Conservation (phyloP, 2,888 invertebrate genomes). For the Acanthosepion lycidas region DNA sequence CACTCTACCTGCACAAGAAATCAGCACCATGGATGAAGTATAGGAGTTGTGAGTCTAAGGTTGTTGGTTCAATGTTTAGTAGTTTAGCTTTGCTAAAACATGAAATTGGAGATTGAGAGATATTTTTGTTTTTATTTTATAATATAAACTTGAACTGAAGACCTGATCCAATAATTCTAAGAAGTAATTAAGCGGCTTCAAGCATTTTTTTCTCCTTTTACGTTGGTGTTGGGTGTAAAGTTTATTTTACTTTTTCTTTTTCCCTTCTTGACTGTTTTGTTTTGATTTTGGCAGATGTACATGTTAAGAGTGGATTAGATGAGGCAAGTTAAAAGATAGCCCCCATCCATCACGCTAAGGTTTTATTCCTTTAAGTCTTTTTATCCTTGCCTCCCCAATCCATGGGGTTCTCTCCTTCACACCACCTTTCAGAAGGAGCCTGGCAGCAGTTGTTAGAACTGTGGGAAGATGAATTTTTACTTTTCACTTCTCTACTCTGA, state of each 20-base stretch:
- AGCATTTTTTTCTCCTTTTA: too few relatives aligned
- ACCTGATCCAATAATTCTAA: slow-evolving; percentile 16
- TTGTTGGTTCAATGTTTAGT: too few relatives aligned
- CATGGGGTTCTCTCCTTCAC: not conserved
- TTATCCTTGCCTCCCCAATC: not conserved
- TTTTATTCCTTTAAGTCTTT: not conserved
- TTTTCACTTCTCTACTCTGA: not conserved
- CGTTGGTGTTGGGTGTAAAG: too few relatives aligned
- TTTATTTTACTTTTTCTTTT: too few relatives aligned
- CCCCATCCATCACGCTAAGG: not conserved
- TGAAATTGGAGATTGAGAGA: too few relatives aligned
- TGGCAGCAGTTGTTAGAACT: not conserved
- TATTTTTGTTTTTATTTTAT: not conserved
- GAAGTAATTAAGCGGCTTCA: not conserved
- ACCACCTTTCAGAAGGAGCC: not conserved
- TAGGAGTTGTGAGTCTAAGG: too few relatives aligned
- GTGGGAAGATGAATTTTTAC: not conserved
- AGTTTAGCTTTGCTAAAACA: too few relatives aligned
- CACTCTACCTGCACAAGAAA: too few relatives aligned
- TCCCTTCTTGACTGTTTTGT: not conserved
- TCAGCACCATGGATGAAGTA: too few relatives aligned
- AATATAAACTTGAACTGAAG: not conserved
- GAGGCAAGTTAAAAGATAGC: not conserved
- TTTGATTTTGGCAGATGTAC: not conserved
- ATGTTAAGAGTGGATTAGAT: not conserved